A percentile compares a stretch with the other conserved stretches of the same genome.
These are phyloP conservation scores for Cephonodes hylas DNA, from an alignment of 2,888 invertebrate genomes.

Conservation along the genomic window DNA sequence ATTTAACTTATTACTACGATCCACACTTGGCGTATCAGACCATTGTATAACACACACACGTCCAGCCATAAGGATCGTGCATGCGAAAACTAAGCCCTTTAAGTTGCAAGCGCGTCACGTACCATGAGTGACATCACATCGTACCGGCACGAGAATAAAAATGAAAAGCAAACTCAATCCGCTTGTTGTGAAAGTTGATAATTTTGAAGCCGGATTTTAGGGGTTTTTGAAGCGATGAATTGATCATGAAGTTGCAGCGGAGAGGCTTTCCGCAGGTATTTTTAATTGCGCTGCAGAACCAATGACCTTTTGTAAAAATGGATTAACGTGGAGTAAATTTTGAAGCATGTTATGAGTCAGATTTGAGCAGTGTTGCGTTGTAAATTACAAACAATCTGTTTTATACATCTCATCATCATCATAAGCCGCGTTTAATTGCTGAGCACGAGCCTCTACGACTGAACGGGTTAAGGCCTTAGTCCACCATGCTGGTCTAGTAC, in stretches of 20 bases:
- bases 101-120: constrained; percentile 3
- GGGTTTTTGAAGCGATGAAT: not conserved
- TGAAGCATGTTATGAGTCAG: too few relatives aligned
- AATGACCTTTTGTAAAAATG: not conserved
- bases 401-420: too few relatives aligned
- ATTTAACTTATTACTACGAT: not conserved
- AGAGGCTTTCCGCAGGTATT: not conserved
- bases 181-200: not conserved
- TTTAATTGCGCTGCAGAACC: not conserved
- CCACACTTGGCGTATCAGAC: not conserved
- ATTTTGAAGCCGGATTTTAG: not conserved
- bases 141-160: not conserved
- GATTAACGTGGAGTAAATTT: not conserved
- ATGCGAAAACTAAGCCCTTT: not conserved
- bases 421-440: too few relatives aligned
- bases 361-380: too few relatives aligned
- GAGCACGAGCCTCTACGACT: too few relatives aligned
- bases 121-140: not conserved
- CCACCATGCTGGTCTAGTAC: too few relatives aligned
- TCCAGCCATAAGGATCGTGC: not conserved
- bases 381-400: too few relatives aligned
- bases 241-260: not conserved
- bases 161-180: not conserved
- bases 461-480: too few relatives aligned
- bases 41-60: not conserved